phyloP scores from a whole-genome alignment of 2,797 vertebrate genomes.

The Paguma larvata region DNA sequence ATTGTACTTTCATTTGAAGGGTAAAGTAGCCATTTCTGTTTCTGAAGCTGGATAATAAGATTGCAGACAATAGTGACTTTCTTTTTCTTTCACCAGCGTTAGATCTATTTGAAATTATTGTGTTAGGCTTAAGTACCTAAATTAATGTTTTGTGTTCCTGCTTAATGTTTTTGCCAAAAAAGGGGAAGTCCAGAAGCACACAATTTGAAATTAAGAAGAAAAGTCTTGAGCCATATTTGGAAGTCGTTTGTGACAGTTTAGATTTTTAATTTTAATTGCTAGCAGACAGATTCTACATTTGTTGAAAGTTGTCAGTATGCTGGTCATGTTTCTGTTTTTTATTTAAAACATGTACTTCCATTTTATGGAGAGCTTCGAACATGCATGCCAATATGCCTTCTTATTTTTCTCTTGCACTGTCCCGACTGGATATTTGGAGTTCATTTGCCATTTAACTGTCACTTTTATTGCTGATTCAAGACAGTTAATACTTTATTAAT shows the following conservation, averaged over 20 bases:
- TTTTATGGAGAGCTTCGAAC: not conserved
- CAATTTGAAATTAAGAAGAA: not conserved
- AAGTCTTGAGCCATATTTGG: constrained; percentile 40
- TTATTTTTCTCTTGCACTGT: not conserved
- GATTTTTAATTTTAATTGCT: constrained; percentile 46
- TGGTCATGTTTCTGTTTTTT: not conserved
- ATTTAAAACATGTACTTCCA: not conserved
- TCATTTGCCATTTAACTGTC: not conserved
- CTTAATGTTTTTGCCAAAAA: constrained; percentile 42
- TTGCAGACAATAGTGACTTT: constrained; percentile 47
- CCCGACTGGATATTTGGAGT: constrained; percentile 24
- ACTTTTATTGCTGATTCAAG: constrained; percentile 18
- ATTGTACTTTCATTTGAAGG: constrained; percentile 46
- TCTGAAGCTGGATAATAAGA: constrained; percentile 44
- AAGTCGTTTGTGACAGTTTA: not conserved
- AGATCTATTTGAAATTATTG: constrained; percentile 51
- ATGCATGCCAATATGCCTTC: not conserved
- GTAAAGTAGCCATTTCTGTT: not conserved
- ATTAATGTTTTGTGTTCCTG: not conserved
- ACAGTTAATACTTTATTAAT: not conserved
- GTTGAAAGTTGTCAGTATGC: not conserved
- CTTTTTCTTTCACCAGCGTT: constrained; percentile 5
- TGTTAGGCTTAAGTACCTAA: not conserved
- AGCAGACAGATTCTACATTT: not conserved
- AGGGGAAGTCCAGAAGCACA: not conserved